phyloP scores from a whole-genome alignment of 1,140 invertebrate species.

The Calosoma granatense region DNA sequence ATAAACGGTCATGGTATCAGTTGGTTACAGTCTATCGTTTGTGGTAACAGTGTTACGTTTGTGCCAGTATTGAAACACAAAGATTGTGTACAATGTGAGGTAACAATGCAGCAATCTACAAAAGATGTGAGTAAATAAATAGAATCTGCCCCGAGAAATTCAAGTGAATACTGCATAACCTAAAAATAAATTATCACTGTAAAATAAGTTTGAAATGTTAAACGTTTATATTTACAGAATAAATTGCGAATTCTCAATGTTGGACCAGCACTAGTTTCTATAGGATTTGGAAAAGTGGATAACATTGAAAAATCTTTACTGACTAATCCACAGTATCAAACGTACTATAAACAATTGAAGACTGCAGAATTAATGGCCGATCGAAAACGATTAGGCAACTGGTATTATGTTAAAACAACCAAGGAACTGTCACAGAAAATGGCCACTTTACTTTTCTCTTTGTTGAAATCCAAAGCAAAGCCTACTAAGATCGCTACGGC shows the following conservation, averaged over 20 bases:
- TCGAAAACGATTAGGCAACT: conserved; percentile 38
- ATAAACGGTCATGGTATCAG: conserved; percentile 37
- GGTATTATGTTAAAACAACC: conserved; percentile 36
- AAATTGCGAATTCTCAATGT: conserved; percentile 24
- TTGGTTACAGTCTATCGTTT: conserved; percentile 40
- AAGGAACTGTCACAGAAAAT: conserved; percentile 14
- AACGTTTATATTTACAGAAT: conserved; percentile 17
- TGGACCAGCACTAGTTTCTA: conserved; percentile 35
- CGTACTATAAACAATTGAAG: conserved; percentile 32
- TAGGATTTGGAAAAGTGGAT: conserved; percentile 36
- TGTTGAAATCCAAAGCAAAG: too few species aligned
- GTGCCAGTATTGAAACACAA: conserved; percentile 34
- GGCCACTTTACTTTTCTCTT: too few species aligned
- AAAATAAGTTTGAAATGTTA: conserved; percentile 12
- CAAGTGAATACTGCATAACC: not conserved
- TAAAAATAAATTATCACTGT: conserved; percentile 8
- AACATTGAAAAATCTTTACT: conserved; percentile 23
- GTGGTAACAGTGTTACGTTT: conserved; percentile 35
- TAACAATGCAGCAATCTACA: conserved; percentile 31
- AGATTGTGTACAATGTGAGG: conserved; percentile 37
- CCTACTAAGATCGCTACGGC: too few species aligned
- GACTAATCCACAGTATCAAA: conserved; percentile 20
- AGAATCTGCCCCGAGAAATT: not conserved
- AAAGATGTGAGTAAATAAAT: conserved; percentile 26
- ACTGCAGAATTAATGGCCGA: conserved; percentile 35